A percentile compares a stretch with the other conserved stretches of the same genome.
These are phyloP conservation scores for Cotesia chilonis DNA, from an alignment of 1,140 invertebrate species.

Conservation along the genomic window DNA sequence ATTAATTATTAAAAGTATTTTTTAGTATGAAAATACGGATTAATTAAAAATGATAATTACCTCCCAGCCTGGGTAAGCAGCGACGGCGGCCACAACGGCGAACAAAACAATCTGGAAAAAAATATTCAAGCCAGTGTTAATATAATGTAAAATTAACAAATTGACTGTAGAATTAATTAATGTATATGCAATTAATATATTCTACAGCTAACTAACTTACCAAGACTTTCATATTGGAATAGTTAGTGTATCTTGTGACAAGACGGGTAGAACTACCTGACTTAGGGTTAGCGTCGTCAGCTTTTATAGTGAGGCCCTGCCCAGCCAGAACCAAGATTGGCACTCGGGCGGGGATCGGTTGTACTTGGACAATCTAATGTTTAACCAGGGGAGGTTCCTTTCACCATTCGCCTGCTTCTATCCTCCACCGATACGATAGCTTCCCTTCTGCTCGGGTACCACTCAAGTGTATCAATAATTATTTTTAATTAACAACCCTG, in stretches of 20 bases:
- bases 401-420: conserved; percentile 23
- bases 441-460: neutral
- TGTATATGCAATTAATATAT: neutral
- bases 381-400: conserved; percentile 34
- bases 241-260: conserved; percentile 58
- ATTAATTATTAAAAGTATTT: no score
- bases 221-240: conserved; percentile 61
- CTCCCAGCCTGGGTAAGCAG: conserved; percentile 45
- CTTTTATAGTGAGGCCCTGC: conserved; percentile 65
- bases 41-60: conserved; percentile 26
- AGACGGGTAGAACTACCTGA: conserved; percentile 60
- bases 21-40: neutral
- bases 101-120: conserved; percentile 58
- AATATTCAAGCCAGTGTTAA: conserved; percentile 16
- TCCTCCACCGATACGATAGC: conserved; percentile 13
- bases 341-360: conserved; percentile 56
- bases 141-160: neutral
- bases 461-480: conserved; percentile 12
- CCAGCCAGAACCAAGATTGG: conserved; percentile 50
- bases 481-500: neutral
- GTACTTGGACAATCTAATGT: conserved; percentile 17
- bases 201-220: conserved; percentile 52
- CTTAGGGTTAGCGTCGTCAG: conserved; percentile 57
- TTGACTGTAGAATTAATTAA: neutral
- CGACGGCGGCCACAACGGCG: conserved; percentile 56